phyloP scores from a whole-genome alignment of 2,888 invertebrate genomes.

The Stenotaenia linearis region DNA sequence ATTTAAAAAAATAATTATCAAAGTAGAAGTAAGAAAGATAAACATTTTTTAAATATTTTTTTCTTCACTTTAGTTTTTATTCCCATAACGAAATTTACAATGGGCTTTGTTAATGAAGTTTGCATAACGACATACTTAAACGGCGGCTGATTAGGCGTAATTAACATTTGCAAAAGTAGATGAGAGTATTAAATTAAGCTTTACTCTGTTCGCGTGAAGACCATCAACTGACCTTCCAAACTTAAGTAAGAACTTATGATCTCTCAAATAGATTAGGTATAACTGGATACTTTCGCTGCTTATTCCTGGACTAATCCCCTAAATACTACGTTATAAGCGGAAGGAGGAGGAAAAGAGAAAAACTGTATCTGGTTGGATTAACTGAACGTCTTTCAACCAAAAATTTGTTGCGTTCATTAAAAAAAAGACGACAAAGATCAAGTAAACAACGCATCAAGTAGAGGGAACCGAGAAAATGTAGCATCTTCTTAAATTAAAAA shows the following conservation, averaged over 20 bases:
- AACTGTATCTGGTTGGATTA: not conserved
- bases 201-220: not conserved
- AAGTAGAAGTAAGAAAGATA: not conserved
- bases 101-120: conserved; percentile 2
- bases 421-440: not conserved
- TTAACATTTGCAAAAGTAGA: conserved; percentile 2
- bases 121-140: conserved; percentile 12
- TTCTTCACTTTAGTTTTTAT: not conserved
- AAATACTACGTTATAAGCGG: not conserved
- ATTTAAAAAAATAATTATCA: no score
- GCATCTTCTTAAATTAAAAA: not conserved
- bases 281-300: not conserved
- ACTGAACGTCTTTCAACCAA: not conserved
- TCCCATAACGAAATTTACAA: not conserved
- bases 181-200: conserved; percentile 15
- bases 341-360: not conserved
- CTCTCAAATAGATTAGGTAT: not conserved
- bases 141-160: conserved; percentile 5
- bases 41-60: not conserved
- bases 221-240: not conserved
- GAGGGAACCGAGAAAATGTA: not conserved
- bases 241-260: not conserved
- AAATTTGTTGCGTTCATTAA: not conserved
- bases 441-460: not conserved
- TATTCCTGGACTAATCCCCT: not conserved